phyloP scores from a whole-genome alignment of 2,797 vertebrate genomes.

The Natrix natrix region DNA sequence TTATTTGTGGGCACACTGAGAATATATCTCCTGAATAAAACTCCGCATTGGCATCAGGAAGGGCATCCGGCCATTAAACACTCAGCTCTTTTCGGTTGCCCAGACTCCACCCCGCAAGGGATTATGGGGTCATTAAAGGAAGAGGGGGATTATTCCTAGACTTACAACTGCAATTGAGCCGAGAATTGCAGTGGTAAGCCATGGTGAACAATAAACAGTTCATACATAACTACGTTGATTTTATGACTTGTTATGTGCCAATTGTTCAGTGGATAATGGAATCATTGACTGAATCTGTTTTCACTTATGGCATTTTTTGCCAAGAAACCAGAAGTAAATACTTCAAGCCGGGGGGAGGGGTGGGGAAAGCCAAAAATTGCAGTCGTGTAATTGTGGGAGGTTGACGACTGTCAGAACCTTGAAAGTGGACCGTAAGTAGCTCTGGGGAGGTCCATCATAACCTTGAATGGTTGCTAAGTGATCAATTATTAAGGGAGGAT shows the following conservation, averaged over 20 bases:
- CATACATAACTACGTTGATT: neutral
- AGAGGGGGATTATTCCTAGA: neutral
- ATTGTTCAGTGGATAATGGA: neutral
- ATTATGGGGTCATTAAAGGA: too few relatives aligned
- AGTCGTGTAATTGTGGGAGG: neutral
- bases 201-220: neutral
- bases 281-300: neutral
- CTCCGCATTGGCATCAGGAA: too few relatives aligned
- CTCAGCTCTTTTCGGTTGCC: too few relatives aligned
- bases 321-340: neutral
- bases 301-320: neutral
- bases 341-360: too few relatives aligned
- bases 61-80: too few relatives aligned
- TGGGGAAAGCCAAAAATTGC: neutral
- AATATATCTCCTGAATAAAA: too few relatives aligned
- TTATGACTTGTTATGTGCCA: neutral
- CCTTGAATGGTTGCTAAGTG: too few relatives aligned
- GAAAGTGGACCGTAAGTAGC: neutral
- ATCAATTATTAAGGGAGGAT: too few relatives aligned
- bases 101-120: too few relatives aligned
- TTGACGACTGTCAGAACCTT: neutral
- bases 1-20: too few relatives aligned
- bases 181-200: neutral
- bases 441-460: too few relatives aligned
- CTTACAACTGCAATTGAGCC: neutral